These are phyloP conservation scores for Hyppa rectilinea DNA, from an alignment of 2,888 invertebrate species.

Conservation along the genomic window DNA sequence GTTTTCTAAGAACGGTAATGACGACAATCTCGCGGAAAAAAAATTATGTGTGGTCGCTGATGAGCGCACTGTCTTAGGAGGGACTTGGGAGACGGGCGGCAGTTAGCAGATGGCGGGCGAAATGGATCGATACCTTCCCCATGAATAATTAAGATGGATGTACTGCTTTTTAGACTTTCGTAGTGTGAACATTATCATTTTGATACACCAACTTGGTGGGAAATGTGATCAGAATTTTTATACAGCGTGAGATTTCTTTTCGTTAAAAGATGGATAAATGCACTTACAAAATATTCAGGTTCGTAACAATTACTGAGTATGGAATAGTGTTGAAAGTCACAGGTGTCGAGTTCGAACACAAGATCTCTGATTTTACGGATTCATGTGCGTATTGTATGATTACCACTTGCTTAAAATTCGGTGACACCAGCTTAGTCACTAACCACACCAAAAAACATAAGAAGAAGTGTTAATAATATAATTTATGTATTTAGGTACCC, in stretches of 20 bases:
- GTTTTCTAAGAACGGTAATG: not conserved
- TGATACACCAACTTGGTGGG: constrained; percentile 17
- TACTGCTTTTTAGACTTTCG: constrained; percentile 74
- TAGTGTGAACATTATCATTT: constrained; percentile 51
- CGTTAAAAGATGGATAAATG: not conserved
- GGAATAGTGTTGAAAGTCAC: not conserved
- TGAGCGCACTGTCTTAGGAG: constrained; percentile 29
- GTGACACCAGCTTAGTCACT: too few relatives aligned
- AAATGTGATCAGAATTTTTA: constrained; percentile 12
- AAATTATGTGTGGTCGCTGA: not conserved
- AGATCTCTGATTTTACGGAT: too few relatives aligned
- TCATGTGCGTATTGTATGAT: too few relatives aligned
- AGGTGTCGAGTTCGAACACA: too few relatives aligned
- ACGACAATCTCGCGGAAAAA: not conserved
- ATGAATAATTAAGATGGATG: constrained; percentile 86
- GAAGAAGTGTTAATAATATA: too few relatives aligned
- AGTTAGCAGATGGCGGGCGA: constrained; percentile 74
- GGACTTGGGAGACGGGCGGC: constrained; percentile 64
- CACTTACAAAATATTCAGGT: not conserved
- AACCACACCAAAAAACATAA: too few relatives aligned
- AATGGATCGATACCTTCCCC: constrained; percentile 78
- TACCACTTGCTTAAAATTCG: too few relatives aligned
- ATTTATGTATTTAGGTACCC: too few relatives aligned
- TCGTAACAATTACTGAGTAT: not conserved
- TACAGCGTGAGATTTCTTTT: not conserved